Evolutionary conservation across 2,888 invertebrate species (phyloP), one percentile per base, ranked within the genome.

Genomic region (Andrena dorsata): DNA sequence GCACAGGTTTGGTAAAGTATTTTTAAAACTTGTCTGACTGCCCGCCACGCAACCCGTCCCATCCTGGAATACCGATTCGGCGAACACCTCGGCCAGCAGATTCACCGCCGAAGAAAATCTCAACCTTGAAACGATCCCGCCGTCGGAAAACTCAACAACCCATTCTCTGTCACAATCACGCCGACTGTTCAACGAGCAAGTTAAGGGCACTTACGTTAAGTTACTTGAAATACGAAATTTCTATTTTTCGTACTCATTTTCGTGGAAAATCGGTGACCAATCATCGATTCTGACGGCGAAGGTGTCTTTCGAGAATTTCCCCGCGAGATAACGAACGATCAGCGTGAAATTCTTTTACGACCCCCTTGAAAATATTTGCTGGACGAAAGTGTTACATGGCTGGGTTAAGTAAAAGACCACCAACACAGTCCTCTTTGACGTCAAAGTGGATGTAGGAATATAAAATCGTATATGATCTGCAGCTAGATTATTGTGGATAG

Each of bases 1-100:
- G 79, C 78, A 63, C 80, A 80, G 83, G 80, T 82, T 82, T 80
- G 88, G 81, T 76, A 84, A 85, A 83, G 90, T 89, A 90, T 90
- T 90, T 90, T 90, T 89, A 90, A 90, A 89, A 90, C 90, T 89
- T 87, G 89, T 86, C 87, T 85, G 87, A 84, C 88, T 80, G 81
- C 84, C 85, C 80, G 85, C 30, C 76, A 70, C 89, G 74, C 89
- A 82, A 88, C 83, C 88, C 86, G 81, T 83, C 86, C 80, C 87
- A 80, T 87, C 82, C 81, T 72, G 83, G 76, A 84, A 83, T 80
- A 58, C 82, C 71, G 85, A 85, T 87, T 83, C 83, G 80, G 32
- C 76, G 80, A 84, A 84, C 65, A 51, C 61, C 3, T 53, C 66
- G 41, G 51, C 4, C 26, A 8, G 58, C 32, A 28, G 64, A 53